These are phyloP conservation scores for Apodemus speciosus DNA, from an alignment of 2,113 vertebrate species.

Conservation along the genomic window DNA sequence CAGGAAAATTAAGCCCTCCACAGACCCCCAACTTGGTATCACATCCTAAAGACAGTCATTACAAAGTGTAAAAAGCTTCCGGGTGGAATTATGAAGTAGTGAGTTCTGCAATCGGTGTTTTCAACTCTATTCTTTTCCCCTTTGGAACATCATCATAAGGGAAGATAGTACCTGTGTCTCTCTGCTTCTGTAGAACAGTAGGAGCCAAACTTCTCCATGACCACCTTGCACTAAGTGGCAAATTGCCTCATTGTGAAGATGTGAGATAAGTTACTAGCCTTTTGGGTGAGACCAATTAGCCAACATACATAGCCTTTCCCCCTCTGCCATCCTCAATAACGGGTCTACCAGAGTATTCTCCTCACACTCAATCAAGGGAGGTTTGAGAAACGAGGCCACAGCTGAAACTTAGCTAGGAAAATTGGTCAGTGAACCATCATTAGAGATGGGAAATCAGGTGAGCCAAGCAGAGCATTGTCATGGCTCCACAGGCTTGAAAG, in stretches of 20 bases:
- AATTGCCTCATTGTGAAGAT: not conserved
- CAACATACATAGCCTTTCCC: not conserved
- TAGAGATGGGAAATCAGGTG: not conserved
- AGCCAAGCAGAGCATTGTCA: not conserved
- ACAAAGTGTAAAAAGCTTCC: not conserved
- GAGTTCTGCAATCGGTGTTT: not conserved
- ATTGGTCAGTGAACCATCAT: not conserved
- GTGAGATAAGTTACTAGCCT: not conserved
- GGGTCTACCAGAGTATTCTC: not conserved
- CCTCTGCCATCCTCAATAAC: not conserved
- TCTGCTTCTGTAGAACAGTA: not conserved
- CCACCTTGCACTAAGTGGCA: not conserved
- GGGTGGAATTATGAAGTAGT: not conserved
- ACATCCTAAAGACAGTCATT: constrained; percentile 38
- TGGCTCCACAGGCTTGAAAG: not conserved
- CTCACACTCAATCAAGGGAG: not conserved
- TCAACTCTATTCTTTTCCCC: not conserved
- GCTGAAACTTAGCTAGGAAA: not conserved
- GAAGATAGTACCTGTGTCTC: not conserved
- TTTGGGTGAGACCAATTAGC: not conserved
- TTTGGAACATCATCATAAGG: not conserved
- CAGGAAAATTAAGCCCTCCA: constrained; percentile 12
- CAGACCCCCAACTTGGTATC: constrained; percentile 19
- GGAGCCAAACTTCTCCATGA: not conserved
- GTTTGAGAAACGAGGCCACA: not conserved